phyloP scores from a whole-genome alignment of 2,797 vertebrate genomes.

The Melanotaenia maccullochi region DNA sequence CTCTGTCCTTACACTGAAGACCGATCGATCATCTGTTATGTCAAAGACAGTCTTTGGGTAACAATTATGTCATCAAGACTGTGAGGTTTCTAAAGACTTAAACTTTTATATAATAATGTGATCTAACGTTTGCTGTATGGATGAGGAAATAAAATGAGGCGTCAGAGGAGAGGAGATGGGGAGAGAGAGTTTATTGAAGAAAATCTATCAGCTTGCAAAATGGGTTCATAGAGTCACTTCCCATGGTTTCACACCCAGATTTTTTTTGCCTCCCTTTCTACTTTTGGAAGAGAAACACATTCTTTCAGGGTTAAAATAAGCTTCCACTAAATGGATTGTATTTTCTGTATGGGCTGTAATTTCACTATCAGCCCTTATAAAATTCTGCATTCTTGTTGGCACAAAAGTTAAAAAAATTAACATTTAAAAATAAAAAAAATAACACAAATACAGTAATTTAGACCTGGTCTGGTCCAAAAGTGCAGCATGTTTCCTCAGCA shows the following conservation, averaged over 20 bases:
- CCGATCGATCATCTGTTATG: slow-evolving; percentile 1
- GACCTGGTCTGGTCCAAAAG: background rate
- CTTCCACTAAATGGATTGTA: too few species aligned
- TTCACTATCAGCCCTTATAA: too few species aligned
- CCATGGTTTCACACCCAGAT: background rate
- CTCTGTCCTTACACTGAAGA: slow-evolving; percentile 6
- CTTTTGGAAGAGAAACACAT: too few species aligned
- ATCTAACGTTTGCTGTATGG: background rate
- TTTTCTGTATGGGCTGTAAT: too few species aligned
- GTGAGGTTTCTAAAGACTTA: background rate
- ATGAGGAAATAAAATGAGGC: background rate
- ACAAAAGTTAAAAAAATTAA: too few species aligned
- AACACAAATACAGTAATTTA: too few species aligned
- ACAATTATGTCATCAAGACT: background rate
- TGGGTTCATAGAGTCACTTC: background rate
- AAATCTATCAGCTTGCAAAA: background rate
- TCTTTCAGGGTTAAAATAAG: too few species aligned
- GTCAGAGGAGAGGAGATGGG: background rate
- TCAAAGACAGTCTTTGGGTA: background rate
- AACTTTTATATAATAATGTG: background rate
- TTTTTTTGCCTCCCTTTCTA: background rate
- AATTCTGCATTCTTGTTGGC: too few species aligned
- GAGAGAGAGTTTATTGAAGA: background rate
- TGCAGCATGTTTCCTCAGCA: slow-evolving; percentile 22
- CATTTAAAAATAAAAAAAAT: too few species aligned